Conservation (phyloP, 2,797 vertebrate species). For the Myripristis murdjan region DNA sequence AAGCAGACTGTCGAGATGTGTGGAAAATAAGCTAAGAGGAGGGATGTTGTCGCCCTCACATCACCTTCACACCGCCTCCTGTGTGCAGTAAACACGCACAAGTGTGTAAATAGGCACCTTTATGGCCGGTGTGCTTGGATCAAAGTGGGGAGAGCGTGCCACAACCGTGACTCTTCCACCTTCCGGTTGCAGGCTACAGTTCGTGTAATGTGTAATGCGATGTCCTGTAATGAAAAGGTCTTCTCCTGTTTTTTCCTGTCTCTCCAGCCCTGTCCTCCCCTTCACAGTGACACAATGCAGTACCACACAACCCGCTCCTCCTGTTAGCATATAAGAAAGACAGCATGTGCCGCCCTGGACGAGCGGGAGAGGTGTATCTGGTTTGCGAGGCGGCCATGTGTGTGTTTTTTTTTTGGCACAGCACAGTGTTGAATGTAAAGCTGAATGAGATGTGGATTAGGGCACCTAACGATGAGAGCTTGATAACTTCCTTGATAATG, state of each 20-base stretch:
- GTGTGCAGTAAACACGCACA: too few species aligned
- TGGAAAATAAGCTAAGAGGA: too few species aligned
- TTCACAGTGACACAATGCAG: conserved; percentile 48
- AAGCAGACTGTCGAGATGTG: too few species aligned
- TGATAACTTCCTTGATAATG: conserved; percentile 33
- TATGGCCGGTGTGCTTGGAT: too few species aligned
- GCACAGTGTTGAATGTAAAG: conserved; percentile 75
- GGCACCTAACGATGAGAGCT: conserved; percentile 7
- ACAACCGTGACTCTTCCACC: conserved; percentile 28
- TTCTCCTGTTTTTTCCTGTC: conserved; percentile 57
- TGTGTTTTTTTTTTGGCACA: conserved; percentile 40
- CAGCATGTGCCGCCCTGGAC: conserved; percentile 26
- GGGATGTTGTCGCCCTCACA: too few species aligned
- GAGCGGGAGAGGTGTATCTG: conserved; percentile 38
- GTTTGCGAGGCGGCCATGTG: conserved; percentile 41
- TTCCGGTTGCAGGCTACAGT: too few species aligned
- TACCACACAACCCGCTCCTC: conserved; percentile 24
- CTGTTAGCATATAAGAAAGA: conserved; percentile 28
- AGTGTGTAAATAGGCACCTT: too few species aligned
- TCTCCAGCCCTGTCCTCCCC: conserved; percentile 25
- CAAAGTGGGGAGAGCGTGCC: conserved; percentile 42
- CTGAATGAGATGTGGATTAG: conserved; percentile 39
- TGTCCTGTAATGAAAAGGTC: conserved; percentile 21
- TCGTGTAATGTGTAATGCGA: too few species aligned
- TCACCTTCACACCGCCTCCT: too few species aligned